A percentile compares a stretch with the other conserved stretches of the same genome.
phyloP scores from a whole-genome alignment of 2,888 invertebrate species.

The Dexiosoma caninum region DNA sequence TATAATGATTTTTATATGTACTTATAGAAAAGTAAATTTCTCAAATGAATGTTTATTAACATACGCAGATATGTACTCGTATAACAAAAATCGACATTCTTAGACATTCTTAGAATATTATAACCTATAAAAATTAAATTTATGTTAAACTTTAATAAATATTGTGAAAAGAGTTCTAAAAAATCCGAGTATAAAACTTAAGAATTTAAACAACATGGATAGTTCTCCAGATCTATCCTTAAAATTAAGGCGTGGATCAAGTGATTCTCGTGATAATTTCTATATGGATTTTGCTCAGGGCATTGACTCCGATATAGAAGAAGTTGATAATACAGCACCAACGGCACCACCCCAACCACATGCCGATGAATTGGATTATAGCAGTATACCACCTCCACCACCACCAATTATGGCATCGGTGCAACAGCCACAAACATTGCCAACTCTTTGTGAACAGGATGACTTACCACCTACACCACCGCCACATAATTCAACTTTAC shows the following conservation, averaged over 20 bases:
- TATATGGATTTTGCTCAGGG: constrained; percentile 95
- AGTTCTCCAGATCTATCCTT: constrained; percentile 92
- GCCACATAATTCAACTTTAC: constrained; percentile 66
- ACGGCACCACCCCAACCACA: constrained; percentile 65
- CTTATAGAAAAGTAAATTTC: constrained; percentile 19
- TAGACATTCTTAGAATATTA: no score
- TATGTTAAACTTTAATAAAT: constrained; percentile 17
- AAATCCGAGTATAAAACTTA: background rate
- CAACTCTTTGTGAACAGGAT: constrained; percentile 73
- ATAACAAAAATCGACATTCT: no score
- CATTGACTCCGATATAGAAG: constrained; percentile 93
- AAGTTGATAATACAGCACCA: constrained; percentile 84
- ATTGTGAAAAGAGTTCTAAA: background rate
- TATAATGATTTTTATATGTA: background rate
- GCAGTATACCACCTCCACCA: constrained; percentile 65
- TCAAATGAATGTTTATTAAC: background rate
- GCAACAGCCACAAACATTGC: constrained; percentile 68
- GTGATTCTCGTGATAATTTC: constrained; percentile 91
- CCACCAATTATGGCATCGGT: constrained; percentile 57
- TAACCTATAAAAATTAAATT: background rate
- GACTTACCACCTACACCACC: constrained; percentile 74
- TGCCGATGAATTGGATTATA: constrained; percentile 60
- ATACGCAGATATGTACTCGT: background rate
- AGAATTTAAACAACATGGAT: constrained; percentile 79
- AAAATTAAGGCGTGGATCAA: constrained; percentile 89